These are phyloP conservation scores for Cassiopea xamachana DNA, from an alignment of 30 jellyfish, hydroid and myxozoan genomes.

Conservation along the genomic window DNA sequence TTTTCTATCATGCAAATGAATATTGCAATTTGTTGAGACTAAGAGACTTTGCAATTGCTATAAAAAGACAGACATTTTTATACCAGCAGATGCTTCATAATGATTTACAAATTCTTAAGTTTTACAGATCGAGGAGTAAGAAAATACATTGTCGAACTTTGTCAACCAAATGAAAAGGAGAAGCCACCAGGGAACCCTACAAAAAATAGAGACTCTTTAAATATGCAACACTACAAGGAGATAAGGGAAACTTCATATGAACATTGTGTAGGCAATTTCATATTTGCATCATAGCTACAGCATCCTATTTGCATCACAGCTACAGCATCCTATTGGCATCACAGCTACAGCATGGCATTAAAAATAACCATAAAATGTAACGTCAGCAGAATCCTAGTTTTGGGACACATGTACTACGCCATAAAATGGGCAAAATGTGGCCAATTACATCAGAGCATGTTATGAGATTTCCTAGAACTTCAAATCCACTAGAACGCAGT, in stretches of 20 bases:
- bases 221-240: neutral
- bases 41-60: neutral
- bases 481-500: too few relatives aligned
- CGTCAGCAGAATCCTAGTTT: too few relatives aligned
- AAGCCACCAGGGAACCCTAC: slow-evolving; percentile 89
- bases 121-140: neutral
- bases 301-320: neutral
- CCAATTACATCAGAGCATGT: too few relatives aligned
- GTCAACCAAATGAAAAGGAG: slow-evolving; percentile 85
- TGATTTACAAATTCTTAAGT: neutral
- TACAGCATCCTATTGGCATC: neutral
- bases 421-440: too few relatives aligned
- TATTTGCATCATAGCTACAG: neutral
- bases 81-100: neutral
- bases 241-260: neutral
- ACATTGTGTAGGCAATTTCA: neutral
- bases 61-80: neutral
- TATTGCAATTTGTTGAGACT: neutral
- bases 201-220: neutral
- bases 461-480: too few relatives aligned
- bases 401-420: too few relatives aligned
- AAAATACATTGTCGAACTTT: neutral
- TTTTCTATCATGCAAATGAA: neutral
- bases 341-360: neutral
- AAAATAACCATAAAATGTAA: too few relatives aligned